phyloP scores from a whole-genome alignment of 2,888 invertebrate genomes.

The Pachydiplax longipennis region DNA sequence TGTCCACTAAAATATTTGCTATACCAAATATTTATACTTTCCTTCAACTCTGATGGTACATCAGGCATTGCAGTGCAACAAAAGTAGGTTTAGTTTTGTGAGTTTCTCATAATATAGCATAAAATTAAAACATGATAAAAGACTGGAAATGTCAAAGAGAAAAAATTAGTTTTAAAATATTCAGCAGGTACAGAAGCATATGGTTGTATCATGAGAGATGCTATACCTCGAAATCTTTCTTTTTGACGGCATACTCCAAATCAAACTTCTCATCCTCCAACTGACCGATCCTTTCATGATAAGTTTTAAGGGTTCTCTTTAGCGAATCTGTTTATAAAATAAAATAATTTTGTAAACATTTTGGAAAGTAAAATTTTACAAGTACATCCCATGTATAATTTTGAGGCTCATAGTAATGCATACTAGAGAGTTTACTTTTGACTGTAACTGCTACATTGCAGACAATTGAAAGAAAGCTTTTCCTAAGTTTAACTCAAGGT shows the following conservation, averaged over 20 bases:
- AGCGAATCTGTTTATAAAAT: conserved; percentile 70
- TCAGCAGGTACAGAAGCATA: conserved; percentile 53
- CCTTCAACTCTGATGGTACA: conserved; percentile 18
- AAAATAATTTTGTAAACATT: conserved; percentile 19
- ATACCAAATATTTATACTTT: conserved; percentile 26
- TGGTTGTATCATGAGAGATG: conserved; percentile 56
- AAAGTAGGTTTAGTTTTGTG: conserved; percentile 43
- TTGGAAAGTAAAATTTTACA: background rate
- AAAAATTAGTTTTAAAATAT: conserved; percentile 44
- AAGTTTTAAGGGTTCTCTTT: conserved; percentile 79
- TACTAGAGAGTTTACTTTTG: no score
- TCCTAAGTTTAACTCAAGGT: no score
- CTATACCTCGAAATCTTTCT: conserved; percentile 97
- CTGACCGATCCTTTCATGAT: conserved; percentile 85
- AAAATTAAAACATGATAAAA: conserved; percentile 37
- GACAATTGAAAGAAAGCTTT: no score
- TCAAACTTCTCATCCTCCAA: conserved; percentile 98
- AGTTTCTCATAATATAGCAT: conserved; percentile 40
- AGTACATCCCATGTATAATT: background rate
- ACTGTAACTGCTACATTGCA: no score
- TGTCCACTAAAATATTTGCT: conserved; percentile 15
- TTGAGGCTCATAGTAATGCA: background rate
- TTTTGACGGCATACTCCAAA: conserved; percentile 96
- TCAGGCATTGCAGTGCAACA: conserved; percentile 44
- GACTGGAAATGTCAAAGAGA: conserved; percentile 39